Evolutionary conservation across 2,888 invertebrate species (phyloP).

Genomic region (Thecophora atra): DNA sequence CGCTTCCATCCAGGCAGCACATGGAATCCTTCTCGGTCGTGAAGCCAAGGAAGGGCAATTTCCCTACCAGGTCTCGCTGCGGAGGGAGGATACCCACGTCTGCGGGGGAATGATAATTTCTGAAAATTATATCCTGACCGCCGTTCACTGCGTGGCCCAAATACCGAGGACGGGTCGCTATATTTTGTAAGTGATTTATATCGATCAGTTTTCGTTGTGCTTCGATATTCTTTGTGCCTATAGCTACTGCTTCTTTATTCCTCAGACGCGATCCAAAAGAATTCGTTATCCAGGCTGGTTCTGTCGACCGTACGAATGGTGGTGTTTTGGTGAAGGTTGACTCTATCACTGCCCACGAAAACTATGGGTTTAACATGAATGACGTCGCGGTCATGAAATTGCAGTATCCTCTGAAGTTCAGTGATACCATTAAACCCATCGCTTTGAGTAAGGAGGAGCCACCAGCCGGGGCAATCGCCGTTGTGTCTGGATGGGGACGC

Average conservation of each 20-base stretch:
- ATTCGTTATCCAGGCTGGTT: constrained; percentile 60
- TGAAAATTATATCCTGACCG: constrained; percentile 53
- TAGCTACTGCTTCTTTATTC: constrained; percentile 46
- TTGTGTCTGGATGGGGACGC: constrained; percentile 56
- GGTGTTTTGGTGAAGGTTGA: constrained; percentile 53
- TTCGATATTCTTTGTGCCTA: constrained; percentile 21
- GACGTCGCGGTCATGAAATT: constrained; percentile 54
- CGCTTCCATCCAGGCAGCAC: neutral
- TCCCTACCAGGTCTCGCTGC: constrained; percentile 63
- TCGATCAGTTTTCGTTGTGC: neutral
- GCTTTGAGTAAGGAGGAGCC: constrained; percentile 47
- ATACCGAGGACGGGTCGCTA: neutral
- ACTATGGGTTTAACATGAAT: constrained; percentile 50
- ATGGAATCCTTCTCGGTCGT: constrained; percentile 47
- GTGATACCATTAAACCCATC: constrained; percentile 48
- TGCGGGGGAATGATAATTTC: constrained; percentile 61
- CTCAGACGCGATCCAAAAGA: constrained; percentile 52
- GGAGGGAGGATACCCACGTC: constrained; percentile 46
- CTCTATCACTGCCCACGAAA: constrained; percentile 49
- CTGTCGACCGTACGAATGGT: constrained; percentile 54
- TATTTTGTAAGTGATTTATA: neutral
- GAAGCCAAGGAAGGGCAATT: constrained; percentile 54
- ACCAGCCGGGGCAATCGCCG: constrained; percentile 45
- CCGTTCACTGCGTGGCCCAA: constrained; percentile 59
- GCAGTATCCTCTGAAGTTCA: constrained; percentile 46